These are phyloP conservation scores for Gallirallus australis DNA, from an alignment of 2,797 vertebrate genomes.

Conservation along the genomic window DNA sequence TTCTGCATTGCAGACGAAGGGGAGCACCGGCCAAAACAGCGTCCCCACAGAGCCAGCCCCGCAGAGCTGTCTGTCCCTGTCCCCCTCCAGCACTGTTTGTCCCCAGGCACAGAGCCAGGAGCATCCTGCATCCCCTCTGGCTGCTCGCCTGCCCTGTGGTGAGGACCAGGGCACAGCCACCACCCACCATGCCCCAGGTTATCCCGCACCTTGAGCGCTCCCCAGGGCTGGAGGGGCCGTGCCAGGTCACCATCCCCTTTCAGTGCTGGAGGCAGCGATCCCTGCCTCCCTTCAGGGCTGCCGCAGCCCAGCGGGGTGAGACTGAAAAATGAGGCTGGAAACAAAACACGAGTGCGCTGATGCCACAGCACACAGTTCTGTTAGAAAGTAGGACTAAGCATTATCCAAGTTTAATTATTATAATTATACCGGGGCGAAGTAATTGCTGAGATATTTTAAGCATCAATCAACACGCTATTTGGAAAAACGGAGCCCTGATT, in stretches of 20 bases:
- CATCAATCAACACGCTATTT: conserved; percentile 55
- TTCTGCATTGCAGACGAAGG: neutral
- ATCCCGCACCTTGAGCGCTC: accelerated
- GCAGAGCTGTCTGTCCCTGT: neutral
- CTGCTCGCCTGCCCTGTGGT: accelerated
- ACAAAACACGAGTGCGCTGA: neutral
- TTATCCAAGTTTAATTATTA: conserved; percentile 65
- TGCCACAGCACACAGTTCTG: conserved; percentile 4
- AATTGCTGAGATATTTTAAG: conserved; percentile 71
- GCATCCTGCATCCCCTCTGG: neutral
- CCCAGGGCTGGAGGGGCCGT: accelerated
- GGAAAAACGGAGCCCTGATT: conserved; percentile 31
- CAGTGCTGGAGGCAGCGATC: neutral
- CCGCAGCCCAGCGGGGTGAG: neutral
- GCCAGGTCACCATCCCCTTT: neutral
- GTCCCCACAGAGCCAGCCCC: neutral
- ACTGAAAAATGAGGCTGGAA: neutral
- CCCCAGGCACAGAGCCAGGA: neutral
- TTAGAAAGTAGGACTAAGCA: conserved; percentile 54
- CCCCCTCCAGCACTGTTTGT: neutral
- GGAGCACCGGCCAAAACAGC: neutral
- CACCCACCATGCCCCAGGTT: neutral
- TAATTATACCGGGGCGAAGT: conserved; percentile 59
- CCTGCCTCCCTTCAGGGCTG: neutral
- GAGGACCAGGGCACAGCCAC: neutral